Conservation (phyloP, 1,140 invertebrate genomes). For the Platorchestia sp. region DNA sequence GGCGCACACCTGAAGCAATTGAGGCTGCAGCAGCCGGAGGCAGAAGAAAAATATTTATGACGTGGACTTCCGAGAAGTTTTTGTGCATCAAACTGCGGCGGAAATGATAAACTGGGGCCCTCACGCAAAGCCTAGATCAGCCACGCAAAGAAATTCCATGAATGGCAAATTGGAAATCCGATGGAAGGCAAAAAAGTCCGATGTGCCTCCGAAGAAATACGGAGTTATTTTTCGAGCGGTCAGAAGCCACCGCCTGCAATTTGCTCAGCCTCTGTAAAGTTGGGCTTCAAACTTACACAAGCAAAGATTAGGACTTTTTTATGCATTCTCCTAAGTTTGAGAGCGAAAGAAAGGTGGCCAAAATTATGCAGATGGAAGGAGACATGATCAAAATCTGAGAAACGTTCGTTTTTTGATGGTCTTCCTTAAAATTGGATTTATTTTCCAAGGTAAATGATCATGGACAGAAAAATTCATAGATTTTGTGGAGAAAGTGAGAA, state of each 20-base stretch:
- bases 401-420: background rate
- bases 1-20: background rate
- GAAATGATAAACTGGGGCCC: constrained; percentile 51
- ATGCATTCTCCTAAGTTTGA: background rate
- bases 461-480: background rate
- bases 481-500: no score
- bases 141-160: constrained; percentile 55
- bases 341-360: background rate
- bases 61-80: constrained; percentile 7
- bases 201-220: background rate
- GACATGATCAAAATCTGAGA: background rate
- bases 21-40: background rate
- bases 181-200: constrained; percentile 51
- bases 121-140: constrained; percentile 55
- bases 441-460: background rate
- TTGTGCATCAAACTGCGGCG: constrained; percentile 31
- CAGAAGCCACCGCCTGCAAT: constrained; percentile 23
- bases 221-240: constrained; percentile 42
- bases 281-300: constrained; percentile 13
- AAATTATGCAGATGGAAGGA: background rate
- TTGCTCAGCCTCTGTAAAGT: constrained; percentile 12
- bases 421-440: background rate
- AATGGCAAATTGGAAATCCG: constrained; percentile 55
- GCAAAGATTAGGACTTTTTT: constrained; percentile 9
- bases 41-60: constrained; percentile 50